Evolutionary conservation across 2,888 invertebrate genomes (phyloP).

Genomic region (Trissolcus japonicus): DNA sequence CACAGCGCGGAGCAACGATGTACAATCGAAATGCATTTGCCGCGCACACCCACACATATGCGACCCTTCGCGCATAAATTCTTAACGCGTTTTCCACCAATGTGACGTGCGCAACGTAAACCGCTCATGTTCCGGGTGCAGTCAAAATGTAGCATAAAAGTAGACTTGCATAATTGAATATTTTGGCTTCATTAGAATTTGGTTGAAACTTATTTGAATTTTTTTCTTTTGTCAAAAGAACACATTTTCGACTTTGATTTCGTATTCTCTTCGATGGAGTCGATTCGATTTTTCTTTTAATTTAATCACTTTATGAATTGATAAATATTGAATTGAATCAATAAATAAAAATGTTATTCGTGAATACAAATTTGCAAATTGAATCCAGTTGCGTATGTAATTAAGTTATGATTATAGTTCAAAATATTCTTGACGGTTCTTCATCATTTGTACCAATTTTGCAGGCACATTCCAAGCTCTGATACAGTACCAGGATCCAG

Average conservation of each 20-base stretch:
- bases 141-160: conserved; percentile 47
- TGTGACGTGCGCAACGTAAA: conserved; percentile 25
- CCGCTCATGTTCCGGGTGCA: conserved; percentile 41
- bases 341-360: too few relatives aligned
- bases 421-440: not conserved
- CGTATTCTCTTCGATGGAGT: too few relatives aligned
- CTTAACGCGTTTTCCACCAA: conserved; percentile 46
- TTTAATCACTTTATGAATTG: too few relatives aligned
- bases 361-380: too few relatives aligned
- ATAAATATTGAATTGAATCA: too few relatives aligned
- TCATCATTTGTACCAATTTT: conserved; percentile 71
- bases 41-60: conserved; percentile 24
- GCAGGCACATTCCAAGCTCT: conserved; percentile 98
- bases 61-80: conserved; percentile 35
- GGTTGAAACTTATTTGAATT: not conserved
- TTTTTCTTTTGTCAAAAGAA: not conserved
- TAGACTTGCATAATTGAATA: conserved; percentile 46
- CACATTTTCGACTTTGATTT: too few relatives aligned
- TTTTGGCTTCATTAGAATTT: conserved; percentile 20
- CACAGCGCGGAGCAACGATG: conserved; percentile 18
- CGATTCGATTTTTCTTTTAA: too few relatives aligned
- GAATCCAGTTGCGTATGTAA: too few relatives aligned
- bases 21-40: conserved; percentile 55
- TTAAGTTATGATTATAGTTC: too few relatives aligned
- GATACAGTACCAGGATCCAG: conserved; percentile 98